Conservation (phyloP, 2,888 invertebrate species). For the Unio pictorum region DNA sequence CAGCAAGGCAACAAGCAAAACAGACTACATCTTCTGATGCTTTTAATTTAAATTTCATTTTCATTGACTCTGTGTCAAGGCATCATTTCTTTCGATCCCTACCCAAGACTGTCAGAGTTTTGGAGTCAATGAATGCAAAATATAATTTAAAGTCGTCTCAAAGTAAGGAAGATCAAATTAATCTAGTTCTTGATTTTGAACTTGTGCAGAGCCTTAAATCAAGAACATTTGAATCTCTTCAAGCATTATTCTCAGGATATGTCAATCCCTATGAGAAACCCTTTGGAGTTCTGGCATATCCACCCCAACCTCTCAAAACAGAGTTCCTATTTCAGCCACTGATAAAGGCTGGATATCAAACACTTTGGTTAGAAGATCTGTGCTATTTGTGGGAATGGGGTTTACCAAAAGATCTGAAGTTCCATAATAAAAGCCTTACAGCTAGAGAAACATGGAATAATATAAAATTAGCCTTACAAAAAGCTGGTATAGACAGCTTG, state of each 20-base stretch:
- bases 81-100: slow-evolving; percentile 58
- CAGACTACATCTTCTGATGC: too few species aligned
- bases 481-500: slow-evolving; percentile 44
- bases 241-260: slow-evolving; percentile 51
- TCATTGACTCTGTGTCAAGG: slow-evolving; percentile 57
- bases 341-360: slow-evolving; percentile 40
- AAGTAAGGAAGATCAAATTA: not conserved
- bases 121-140: slow-evolving; percentile 26
- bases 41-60: slow-evolving; percentile 53
- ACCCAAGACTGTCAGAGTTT: slow-evolving; percentile 37
- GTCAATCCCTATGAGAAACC: slow-evolving; percentile 48
- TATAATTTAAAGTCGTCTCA: not conserved
- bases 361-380: slow-evolving; percentile 58
- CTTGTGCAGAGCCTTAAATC: slow-evolving; percentile 55
- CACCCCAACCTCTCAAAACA: slow-evolving; percentile 37
- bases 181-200: slow-evolving; percentile 52
- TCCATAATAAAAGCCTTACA: slow-evolving; percentile 33
- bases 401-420: slow-evolving; percentile 54
- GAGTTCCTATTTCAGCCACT: slow-evolving; percentile 37
- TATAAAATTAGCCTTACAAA: slow-evolving; percentile 30
- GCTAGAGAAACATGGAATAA: slow-evolving; percentile 34
- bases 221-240: slow-evolving; percentile 56
- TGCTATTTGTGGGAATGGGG: slow-evolving; percentile 63
- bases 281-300: slow-evolving; percentile 48
- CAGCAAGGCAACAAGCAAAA: too few species aligned